phyloP scores from a whole-genome alignment of 2,113 vertebrate species.

The Varanus salvator region DNA sequence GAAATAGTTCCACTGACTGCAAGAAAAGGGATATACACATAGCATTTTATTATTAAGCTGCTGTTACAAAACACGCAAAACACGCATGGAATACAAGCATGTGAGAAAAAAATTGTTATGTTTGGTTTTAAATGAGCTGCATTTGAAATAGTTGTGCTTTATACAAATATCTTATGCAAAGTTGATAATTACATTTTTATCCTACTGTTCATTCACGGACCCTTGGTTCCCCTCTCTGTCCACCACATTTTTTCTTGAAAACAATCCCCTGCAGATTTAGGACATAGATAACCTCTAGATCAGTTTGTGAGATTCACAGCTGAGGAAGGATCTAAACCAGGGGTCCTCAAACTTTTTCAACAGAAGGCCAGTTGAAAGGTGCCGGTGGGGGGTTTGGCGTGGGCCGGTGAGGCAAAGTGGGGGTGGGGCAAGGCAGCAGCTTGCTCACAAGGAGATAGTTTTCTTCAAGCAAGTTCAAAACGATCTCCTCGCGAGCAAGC shows the following conservation, averaged over 20 bases:
- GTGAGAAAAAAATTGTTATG: neutral
- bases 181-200: neutral
- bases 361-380: no score
- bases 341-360: no score
- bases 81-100: neutral
- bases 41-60: slow-evolving; percentile 1
- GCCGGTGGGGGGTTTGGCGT: no score
- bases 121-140: neutral
- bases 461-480: no score
- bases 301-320: neutral
- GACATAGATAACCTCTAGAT: neutral
- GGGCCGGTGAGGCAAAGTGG: no score
- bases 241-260: neutral
- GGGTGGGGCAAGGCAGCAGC: no score
- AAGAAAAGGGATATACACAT: slow-evolving; percentile 56
- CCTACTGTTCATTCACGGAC: neutral
- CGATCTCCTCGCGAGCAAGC: no score
- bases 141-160: neutral
- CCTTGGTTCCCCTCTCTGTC: neutral
- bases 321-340: neutral
- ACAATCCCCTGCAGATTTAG: neutral
- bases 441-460: no score
- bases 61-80: neutral
- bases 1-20: slow-evolving; percentile 92
- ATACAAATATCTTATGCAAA: neutral